phyloP scores from a whole-genome alignment of 2,113 vertebrate species.

The Thunnus maccoyii region DNA sequence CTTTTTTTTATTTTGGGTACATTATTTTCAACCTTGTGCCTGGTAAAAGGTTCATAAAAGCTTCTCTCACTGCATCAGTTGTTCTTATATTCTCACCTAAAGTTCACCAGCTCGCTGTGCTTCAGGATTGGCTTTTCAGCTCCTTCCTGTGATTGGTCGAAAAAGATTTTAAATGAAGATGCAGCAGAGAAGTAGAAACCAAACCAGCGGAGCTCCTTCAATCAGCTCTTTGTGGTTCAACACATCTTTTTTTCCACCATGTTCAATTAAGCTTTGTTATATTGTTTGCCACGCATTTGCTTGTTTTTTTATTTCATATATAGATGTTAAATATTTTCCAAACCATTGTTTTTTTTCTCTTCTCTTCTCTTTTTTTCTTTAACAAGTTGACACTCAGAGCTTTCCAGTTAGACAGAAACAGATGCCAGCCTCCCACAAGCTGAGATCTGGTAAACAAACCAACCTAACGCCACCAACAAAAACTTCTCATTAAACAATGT shows the following conservation, averaged over 20 bases:
- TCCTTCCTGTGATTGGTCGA: not conserved
- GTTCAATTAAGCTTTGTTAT: slow-evolving; percentile 3
- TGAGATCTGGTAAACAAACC: slow-evolving; percentile 70
- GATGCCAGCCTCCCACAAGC: slow-evolving; percentile 77
- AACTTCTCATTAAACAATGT: slow-evolving; percentile 73
- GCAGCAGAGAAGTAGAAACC: too few relatives aligned
- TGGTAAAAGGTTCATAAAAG: too few relatives aligned
- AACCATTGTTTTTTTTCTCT: slow-evolving; percentile 15
- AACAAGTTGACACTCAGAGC: slow-evolving; percentile 59
- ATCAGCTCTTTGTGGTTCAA: not conserved
- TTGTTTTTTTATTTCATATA: slow-evolving; percentile 19
- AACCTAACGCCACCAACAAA: slow-evolving; percentile 51
- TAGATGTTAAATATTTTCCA: slow-evolving; percentile 47
- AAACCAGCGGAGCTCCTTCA: not conserved
- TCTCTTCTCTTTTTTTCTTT: slow-evolving; percentile 19
- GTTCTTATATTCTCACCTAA: too few relatives aligned
- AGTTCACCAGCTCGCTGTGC: too few relatives aligned
- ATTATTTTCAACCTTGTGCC: too few relatives aligned
- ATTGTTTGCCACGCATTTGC: not conserved
- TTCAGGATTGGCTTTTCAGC: too few relatives aligned
- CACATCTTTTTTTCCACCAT: not conserved
- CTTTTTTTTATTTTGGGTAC: too few relatives aligned
- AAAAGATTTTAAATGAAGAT: not conserved
- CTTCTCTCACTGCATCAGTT: too few relatives aligned
- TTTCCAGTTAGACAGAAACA: slow-evolving; percentile 66